Evolutionary conservation across 2,113 vertebrate species (phyloP), one percentile per base, ranked within the genome.

Genomic region (Uropsilus gracilis): DNA sequence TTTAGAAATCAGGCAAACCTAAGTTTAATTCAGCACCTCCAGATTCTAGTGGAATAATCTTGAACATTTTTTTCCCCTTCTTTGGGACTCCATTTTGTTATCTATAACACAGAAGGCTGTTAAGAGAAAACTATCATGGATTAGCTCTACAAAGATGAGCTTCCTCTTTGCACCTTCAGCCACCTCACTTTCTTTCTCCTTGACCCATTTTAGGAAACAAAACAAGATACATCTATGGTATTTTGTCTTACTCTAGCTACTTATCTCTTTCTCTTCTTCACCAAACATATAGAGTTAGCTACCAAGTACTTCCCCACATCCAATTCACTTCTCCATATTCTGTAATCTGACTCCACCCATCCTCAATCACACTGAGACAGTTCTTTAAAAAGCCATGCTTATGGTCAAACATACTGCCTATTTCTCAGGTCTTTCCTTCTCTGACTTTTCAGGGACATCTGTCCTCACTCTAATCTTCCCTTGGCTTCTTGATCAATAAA

Each of bases 41-140:
- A 57, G 14, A 66, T 84, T 37, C 28, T 93, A 93, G 50, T 18
- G 88, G 32, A 75, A 9, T 77, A 78, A 91, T 0, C 37, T 83
- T 80, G 48, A 18, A 26, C 1, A 94, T 72, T 32, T 69, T 3
- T 75, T 18, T 55, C 82, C 42, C 64, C 32, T 93, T 84, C 68
- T 93, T 91, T 59, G 42, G 68, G 28, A 89, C 22, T 92, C 71
- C 83, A 14, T 90, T 94, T 94, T 18, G 30, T 93, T 32, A 87
- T 30, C 24, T 76, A 13, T 28, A 83, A 87, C 44, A 89, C 26
- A 80, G 30, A 64, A 37, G 18, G 9, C 28, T 85, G 3, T 75
- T 90, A 72, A 48, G 59, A 87, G 11, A 53, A 90, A 85, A 53
- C 32, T 92, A 86, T 17, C 12, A 26, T 64, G 76, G 34, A 61